phyloP scores from a whole-genome alignment of 2,888 invertebrate genomes.

The Drosophila ezoana region DNA sequence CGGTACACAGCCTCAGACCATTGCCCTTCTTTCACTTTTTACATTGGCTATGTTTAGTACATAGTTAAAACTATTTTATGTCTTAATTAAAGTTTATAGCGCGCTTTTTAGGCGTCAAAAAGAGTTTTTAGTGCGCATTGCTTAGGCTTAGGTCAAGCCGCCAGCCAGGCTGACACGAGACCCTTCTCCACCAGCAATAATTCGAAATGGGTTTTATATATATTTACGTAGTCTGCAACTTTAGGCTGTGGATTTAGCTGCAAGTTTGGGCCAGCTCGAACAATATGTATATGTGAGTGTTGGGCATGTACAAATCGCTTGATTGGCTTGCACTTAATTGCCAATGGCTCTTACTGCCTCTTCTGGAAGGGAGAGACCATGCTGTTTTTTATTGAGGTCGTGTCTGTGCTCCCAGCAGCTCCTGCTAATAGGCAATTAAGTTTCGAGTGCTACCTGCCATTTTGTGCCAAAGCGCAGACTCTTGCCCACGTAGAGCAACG shows the following conservation, averaged over 20 bases:
- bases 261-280: constrained; percentile 4
- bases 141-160: constrained; percentile 53
- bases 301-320: constrained; percentile 77
- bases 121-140: constrained; percentile 58
- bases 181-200: constrained; percentile 41
- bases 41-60: constrained; percentile 56
- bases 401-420: constrained; percentile 65
- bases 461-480: constrained; percentile 52
- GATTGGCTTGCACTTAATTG: constrained; percentile 79
- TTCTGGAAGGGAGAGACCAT: constrained; percentile 17
- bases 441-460: constrained; percentile 75
- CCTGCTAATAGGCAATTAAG: constrained; percentile 78
- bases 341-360: constrained; percentile 70
- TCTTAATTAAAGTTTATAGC: constrained; percentile 83
- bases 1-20: constrained; percentile 33
- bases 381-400: constrained; percentile 63
- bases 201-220: constrained; percentile 56
- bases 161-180: constrained; percentile 41
- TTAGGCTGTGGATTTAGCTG: constrained; percentile 7
- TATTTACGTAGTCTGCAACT: constrained; percentile 8
- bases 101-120: constrained; percentile 77
- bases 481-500: constrained; percentile 19
- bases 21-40: constrained; percentile 57
- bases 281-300: constrained; percentile 58
- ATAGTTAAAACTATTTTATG: constrained; percentile 78